Evolutionary conservation across 2,888 invertebrate species (phyloP).

Genomic region (Malthinus seriepunctatus): DNA sequence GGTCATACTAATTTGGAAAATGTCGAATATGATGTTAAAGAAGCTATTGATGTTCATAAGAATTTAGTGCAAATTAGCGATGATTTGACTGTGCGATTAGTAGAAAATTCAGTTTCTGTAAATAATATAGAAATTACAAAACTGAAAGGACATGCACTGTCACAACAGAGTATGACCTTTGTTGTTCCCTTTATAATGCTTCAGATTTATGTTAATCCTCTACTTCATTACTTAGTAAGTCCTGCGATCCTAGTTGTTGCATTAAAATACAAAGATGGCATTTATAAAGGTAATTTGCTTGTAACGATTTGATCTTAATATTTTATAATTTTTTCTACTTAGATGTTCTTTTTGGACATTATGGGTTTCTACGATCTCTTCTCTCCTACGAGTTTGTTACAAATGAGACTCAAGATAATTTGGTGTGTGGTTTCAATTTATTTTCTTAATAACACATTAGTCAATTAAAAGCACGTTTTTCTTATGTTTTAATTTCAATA

Average conservation of each 20-base stretch:
- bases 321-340: conserved; percentile 35
- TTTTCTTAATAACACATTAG: not conserved
- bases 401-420: conserved; percentile 56
- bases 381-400: conserved; percentile 67
- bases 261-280: conserved; percentile 41
- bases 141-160: conserved; percentile 67
- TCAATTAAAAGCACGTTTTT: not conserved
- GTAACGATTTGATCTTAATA: not conserved
- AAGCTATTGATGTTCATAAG: conserved; percentile 64
- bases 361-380: conserved; percentile 57
- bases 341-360: conserved; percentile 59
- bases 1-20: conserved; percentile 50
- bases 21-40: conserved; percentile 57
- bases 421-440: conserved; percentile 51
- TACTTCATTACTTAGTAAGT: conserved; percentile 69
- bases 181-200: conserved; percentile 73
- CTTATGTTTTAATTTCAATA: not conserved
- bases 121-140: conserved; percentile 56
- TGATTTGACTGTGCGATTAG: conserved; percentile 48
- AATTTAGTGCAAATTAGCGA: conserved; percentile 56
- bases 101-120: conserved; percentile 53
- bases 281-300: conserved; percentile 47
- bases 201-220: conserved; percentile 77
- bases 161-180: conserved; percentile 67
- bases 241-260: conserved; percentile 63